Conservation (phyloP, 2,113 vertebrate species). For the Tylochromis polylepis region DNA sequence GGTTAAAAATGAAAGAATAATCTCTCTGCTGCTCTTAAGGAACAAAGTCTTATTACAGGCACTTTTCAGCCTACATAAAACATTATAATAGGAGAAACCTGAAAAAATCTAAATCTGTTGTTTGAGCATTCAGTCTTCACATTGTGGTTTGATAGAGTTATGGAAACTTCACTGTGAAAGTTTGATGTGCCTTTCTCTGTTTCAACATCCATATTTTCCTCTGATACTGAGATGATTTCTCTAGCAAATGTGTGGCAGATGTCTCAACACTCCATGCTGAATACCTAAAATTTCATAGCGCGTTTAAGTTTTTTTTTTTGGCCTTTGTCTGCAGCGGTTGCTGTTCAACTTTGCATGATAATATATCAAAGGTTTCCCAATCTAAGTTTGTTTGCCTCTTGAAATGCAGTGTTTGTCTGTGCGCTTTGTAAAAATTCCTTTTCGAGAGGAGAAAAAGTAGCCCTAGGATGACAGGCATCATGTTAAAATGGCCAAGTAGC, state of each 20-base stretch:
- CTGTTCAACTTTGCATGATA: slow-evolving; percentile 55
- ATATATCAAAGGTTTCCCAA: slow-evolving; percentile 66
- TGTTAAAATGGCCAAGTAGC: slow-evolving; percentile 65
- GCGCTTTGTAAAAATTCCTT: slow-evolving; percentile 50
- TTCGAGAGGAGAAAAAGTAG: slow-evolving; percentile 40
- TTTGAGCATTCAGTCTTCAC: not conserved
- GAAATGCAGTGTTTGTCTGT: slow-evolving; percentile 49
- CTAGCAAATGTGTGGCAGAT: slow-evolving; percentile 27
- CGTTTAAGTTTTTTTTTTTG: not conserved
- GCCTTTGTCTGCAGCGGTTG: slow-evolving; percentile 13
- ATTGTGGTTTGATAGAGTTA: not conserved
- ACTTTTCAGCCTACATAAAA: not conserved
- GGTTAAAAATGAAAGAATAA: not conserved
- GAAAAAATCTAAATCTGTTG: not conserved
- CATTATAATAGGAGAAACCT: too few species aligned
- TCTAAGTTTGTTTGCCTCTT: slow-evolving; percentile 61
- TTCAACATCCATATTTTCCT: not conserved
- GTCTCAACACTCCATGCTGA: slow-evolving; percentile 8
- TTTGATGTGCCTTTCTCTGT: not conserved
- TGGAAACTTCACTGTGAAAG: not conserved
- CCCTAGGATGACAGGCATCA: slow-evolving; percentile 55
- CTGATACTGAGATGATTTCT: slow-evolving; percentile 9
- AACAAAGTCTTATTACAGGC: rapidly evolving
- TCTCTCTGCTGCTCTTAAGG: not conserved
- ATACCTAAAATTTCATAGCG: slow-evolving; percentile 33